Evolutionary conservation across 2,797 vertebrate species (phyloP).

Genomic region (Craterocephalus amniculus): DNA sequence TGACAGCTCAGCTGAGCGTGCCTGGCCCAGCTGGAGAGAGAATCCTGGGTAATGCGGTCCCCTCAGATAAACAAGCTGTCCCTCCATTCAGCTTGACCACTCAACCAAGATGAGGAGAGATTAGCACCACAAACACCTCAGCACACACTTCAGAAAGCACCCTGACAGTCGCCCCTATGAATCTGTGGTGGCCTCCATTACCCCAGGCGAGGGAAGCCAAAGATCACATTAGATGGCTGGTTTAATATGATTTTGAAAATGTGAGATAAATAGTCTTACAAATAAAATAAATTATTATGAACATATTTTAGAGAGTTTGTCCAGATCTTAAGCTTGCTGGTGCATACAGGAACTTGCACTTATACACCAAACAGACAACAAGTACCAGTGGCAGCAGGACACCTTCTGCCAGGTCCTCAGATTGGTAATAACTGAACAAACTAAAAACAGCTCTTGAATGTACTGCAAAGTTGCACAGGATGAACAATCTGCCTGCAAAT

Average conservation of each 20-base stretch:
- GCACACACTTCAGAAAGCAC: constrained; percentile 68
- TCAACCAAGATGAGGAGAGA: constrained; percentile 87
- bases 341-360: not conserved
- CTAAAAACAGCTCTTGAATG: not conserved
- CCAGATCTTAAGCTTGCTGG: not conserved
- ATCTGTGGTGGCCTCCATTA: constrained; percentile 49
- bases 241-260: not conserved
- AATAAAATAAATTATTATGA: not conserved
- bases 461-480: not conserved
- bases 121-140: constrained; percentile 87
- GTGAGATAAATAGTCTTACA: constrained; percentile 8
- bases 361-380: not conserved
- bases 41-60: constrained; percentile 85
- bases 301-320: not conserved
- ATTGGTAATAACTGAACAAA: not conserved
- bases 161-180: constrained; percentile 39
- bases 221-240: constrained; percentile 10
- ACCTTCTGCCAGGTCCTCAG: not conserved
- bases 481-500: not conserved
- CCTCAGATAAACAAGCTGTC: constrained; percentile 88
- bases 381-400: not conserved
- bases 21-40: constrained; percentile 80
- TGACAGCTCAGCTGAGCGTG: constrained; percentile 86
- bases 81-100: constrained; percentile 88
- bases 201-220: constrained; percentile 30